Evolutionary conservation across 2,797 vertebrate species (phyloP).

Genomic region (Lophura swinhoii): DNA sequence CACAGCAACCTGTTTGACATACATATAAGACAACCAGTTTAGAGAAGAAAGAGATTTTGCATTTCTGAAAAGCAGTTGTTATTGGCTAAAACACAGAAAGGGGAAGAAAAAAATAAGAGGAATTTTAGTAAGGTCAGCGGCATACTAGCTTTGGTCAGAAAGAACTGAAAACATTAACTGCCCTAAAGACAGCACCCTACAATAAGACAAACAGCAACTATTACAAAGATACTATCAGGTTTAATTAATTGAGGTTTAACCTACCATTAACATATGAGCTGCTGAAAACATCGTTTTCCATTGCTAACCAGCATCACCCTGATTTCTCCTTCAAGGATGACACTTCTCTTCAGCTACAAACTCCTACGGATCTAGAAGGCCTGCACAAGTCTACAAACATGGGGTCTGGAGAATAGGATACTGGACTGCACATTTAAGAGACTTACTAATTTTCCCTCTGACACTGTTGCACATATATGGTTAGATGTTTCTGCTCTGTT

Average conservation of each 20-base stretch:
- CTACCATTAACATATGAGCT: background rate
- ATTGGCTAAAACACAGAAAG: background rate
- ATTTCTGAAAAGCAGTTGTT: background rate
- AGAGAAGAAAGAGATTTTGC: background rate
- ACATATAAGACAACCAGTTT: background rate
- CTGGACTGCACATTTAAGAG: background rate
- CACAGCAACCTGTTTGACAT: background rate
- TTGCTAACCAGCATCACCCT: background rate
- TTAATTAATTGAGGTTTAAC: background rate
- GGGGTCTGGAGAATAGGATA: background rate
- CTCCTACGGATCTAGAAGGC: background rate
- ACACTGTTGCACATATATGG: rapidly evolving
- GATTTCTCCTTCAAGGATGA: background rate
- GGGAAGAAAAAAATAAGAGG: background rate
- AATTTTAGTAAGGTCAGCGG: background rate
- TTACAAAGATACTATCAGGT: background rate
- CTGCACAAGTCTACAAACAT: too few species aligned
- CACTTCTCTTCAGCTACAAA: background rate
- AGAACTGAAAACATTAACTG: background rate
- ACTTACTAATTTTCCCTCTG: background rate
- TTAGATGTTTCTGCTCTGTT: background rate
- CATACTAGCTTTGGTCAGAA: background rate
- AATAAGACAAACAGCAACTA: background rate
- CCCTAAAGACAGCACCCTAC: background rate
- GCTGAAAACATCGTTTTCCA: background rate